phyloP scores from a whole-genome alignment of 1,140 invertebrate species.

The Drosophila lini region DNA sequence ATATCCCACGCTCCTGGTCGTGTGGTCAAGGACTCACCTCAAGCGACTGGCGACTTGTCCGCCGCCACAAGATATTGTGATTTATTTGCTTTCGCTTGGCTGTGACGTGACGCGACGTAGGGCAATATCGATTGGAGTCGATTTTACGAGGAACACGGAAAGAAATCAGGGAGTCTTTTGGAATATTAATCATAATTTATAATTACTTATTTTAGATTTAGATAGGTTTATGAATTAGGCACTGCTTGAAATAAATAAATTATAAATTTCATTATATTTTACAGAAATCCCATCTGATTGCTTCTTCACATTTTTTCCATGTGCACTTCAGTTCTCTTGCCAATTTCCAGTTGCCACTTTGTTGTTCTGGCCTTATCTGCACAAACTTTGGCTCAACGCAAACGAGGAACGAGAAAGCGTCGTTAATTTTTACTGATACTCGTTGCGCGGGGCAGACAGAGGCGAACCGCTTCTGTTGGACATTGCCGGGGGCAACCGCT shows the following conservation, averaged over 20 bases:
- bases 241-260: neutral
- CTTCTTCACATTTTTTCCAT: neutral
- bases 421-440: constrained; percentile 74
- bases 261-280: neutral
- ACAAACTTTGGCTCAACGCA: constrained; percentile 64
- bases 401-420: constrained; percentile 61
- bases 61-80: constrained; percentile 78
- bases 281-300: no score
- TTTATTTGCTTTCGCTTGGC: constrained; percentile 74
- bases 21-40: constrained; percentile 75
- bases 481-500: constrained; percentile 44
- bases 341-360: constrained; percentile 62
- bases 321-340: constrained; percentile 7
- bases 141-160: constrained; percentile 47
- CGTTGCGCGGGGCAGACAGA: neutral
- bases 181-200: neutral
- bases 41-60: constrained; percentile 66
- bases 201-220: no score
- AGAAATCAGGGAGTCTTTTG: neutral
- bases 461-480: constrained; percentile 6
- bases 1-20: constrained; percentile 16
- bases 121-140: constrained; percentile 43
- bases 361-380: constrained; percentile 67
- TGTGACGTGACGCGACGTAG: constrained; percentile 65
- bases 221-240: no score